Conservation (phyloP, 2,113 vertebrate genomes). For the Rhea americana region DNA sequence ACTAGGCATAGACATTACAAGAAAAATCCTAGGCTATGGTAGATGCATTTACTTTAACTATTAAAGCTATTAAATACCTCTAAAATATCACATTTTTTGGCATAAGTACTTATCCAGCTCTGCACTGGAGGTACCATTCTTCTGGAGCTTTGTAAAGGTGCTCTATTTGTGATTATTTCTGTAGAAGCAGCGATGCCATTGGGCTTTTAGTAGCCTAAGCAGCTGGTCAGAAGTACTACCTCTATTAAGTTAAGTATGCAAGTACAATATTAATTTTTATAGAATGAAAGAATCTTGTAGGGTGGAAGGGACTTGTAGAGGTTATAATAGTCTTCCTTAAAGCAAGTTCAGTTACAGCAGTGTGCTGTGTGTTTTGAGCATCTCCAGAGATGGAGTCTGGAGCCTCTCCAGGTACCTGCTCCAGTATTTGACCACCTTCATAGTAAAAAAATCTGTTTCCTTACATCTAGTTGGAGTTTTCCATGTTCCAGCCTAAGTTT, state of each 20-base stretch:
- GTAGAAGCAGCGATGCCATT: not conserved
- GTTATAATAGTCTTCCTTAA: not conserved
- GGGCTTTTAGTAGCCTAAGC: not conserved
- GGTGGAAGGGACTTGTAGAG: not conserved
- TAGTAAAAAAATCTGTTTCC: not conserved
- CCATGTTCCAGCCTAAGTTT: accelerated
- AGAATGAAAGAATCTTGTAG: not conserved
- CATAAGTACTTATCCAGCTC: not conserved
- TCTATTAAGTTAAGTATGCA: not conserved
- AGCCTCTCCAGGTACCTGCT: not conserved
- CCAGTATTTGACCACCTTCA: not conserved
- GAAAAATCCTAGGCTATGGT: not conserved
- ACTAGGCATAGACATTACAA: not conserved
- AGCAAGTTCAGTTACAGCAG: not conserved
- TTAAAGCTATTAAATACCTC: not conserved
- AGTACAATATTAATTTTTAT: not conserved
- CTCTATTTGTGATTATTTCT: not conserved
- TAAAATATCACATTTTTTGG: not conserved
- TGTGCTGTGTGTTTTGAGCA: not conserved
- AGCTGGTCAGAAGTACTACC: not conserved
- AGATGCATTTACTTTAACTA: not conserved
- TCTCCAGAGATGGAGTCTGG: not conserved
- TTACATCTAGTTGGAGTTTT: not conserved
- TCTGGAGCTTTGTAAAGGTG: not conserved
- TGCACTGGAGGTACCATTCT: not conserved